phyloP scores from a whole-genome alignment of 1,140 invertebrate genomes.

The roundworm (Caenorhabditis elegans) region WBcel235 BX284605.5:1424001-1424500 shows the following conservation, averaged over 20 bases:
- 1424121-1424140: constrained; percentile 50
- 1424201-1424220: constrained; percentile 18
- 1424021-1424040: constrained; percentile 42
- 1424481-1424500: not conserved
- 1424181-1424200: constrained; percentile 46
- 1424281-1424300: constrained; percentile 52
- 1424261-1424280: constrained; percentile 52
- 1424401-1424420: constrained; percentile 51
- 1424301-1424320: constrained; percentile 52
- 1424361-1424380: constrained; percentile 49
- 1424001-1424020: constrained; percentile 46
- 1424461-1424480: not conserved
- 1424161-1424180: constrained; percentile 51
- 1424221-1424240: not conserved
- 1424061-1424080: constrained; percentile 53
- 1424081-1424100: constrained; percentile 52
- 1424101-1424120: constrained; percentile 51
- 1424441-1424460: constrained; percentile 39
- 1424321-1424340: constrained; percentile 54
- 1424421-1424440: constrained; percentile 51
- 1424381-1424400: constrained; percentile 49
- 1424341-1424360: constrained; percentile 52
- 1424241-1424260: constrained; percentile 47
- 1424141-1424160: constrained; percentile 46
- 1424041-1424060: constrained; percentile 50